Evolutionary conservation across 2,113 vertebrate genomes (phyloP), one percentile per base, ranked within the genome.

Genomic region (Kryptolebias marmoratus): DNA sequence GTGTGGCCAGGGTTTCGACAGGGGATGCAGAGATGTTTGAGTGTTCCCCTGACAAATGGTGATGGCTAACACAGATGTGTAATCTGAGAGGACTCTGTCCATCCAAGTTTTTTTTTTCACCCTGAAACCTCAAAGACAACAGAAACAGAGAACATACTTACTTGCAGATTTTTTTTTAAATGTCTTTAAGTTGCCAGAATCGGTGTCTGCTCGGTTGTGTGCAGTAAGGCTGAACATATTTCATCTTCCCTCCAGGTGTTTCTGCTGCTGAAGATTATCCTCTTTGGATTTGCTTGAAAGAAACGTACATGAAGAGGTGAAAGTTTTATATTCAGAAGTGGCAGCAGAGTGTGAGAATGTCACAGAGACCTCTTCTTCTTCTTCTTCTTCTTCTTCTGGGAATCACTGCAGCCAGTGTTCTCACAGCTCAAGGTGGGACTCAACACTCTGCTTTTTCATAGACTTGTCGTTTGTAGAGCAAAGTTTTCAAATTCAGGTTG

Each of bases 41-140:
- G 73, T n/a, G 69, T 55, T 88, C 89, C 91, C 87, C 62, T 85
- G 92, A 91, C 36, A 70, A 72, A 79, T 76, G 71, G 52, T 91
- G 89, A 94, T 94, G 75, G 67, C 68, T 86, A 81, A 88, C 84
- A 89, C 93, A 94, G 91, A 91, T 92, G 91, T 93, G 93, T 80
- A 91, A 90, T 83, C 73, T 85, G 91, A 93, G 77, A 72, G 66
- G 73, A 73, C 52, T 86, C 60, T 70, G 52, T 79, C 32, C 64
- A 66, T 68, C 66, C 48, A 14, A 68, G 65, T 70, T 76, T 87
- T 77, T 73, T 76, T 87, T 77, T 73, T 50, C 22, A 54, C 58
- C 47, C 42, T 53, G 32, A 66, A 79, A 66, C 59, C 63, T 60
- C 42, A 75, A 79, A 83, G 32, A 76, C 32, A 60, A 64, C 48